Evolutionary conservation across 1,140 invertebrate species (phyloP), one percentile per base, ranked within the genome.

Genomic region (Nasonia longicornis): DNA sequence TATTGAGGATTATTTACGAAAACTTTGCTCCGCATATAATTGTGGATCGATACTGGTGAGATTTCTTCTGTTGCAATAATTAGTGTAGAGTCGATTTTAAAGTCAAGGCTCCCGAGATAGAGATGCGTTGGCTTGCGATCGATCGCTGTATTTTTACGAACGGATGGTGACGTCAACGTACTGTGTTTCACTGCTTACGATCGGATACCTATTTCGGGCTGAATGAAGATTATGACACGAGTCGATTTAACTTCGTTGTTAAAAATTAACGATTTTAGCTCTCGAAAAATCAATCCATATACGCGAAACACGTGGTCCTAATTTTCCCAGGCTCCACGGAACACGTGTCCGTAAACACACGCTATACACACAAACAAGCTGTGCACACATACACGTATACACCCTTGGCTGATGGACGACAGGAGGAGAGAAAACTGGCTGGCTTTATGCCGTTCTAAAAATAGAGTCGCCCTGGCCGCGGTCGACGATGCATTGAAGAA

Each of bases 381-480:
- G 16, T 16, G 16, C 16, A 16, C 2, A 52, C 4, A 52, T 52
- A 20, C 16, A 20, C 3, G 48, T 14, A 16, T 48, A 12, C 48
- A 4, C 12, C 3, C 48, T 52, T 4, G 14, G 52, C 52, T 58
- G 52, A n/a, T 58, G 52, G 22, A 74, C 72, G 76, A 73, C 8
- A 67, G 64, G 26, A 31, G 64, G 64, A 67, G 22, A 16, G 26
- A 29, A n/a, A 67, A 67, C 64, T 67, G 64, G 29, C 8, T 67
- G 22, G 26, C 64, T 31, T 67, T 67, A 67, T 67, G 64, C 64
- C 64, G 64, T 77, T 88, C 88, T 89, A 89, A 89, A 89, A 89
- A 89, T 89, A 89, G 87, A 78, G 82, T 82, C 73, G 84, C 87
- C 87, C 87, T 85, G 85, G 58, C 29, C 45, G 72, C 42, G 12